Conservation (phyloP, 1,140 invertebrate genomes). For the Lucilia sericata region DNA sequence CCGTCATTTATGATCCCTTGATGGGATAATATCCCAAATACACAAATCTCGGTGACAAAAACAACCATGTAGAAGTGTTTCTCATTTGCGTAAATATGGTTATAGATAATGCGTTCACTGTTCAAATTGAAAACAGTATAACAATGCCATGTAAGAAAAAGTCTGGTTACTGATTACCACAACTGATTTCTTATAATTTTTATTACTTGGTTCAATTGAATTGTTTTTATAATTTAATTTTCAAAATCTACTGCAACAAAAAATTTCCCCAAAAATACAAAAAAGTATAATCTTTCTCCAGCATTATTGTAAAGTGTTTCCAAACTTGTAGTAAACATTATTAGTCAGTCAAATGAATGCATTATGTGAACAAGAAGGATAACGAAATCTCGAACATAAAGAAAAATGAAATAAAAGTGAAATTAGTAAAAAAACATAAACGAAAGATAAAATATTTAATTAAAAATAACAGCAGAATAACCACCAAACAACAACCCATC, state of each 20-base stretch:
- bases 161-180: slow-evolving; percentile 32
- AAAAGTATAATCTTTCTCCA: not conserved
- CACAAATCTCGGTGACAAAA: slow-evolving; percentile 5
- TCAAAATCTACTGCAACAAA: slow-evolving; percentile 18
- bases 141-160: slow-evolving; percentile 42
- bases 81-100: slow-evolving; percentile 40
- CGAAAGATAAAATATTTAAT: not conserved
- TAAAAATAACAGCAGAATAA: not conserved
- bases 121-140: slow-evolving; percentile 37
- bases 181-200: slow-evolving; percentile 39
- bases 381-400: not conserved
- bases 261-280: not conserved
- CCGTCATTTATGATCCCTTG: not conserved
- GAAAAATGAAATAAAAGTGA: slow-evolving; percentile 14
- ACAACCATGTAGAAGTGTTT: slow-evolving; percentile 30
- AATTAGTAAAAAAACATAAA: not conserved
- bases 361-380: slow-evolving; percentile 16
- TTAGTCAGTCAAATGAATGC: slow-evolving; percentile 12
- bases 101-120: slow-evolving; percentile 43
- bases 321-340: not conserved
- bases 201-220: slow-evolving; percentile 41
- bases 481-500: not conserved
- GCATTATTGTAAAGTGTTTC: not conserved
- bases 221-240: slow-evolving; percentile 42
- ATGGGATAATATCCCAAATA: not conserved